Conservation (phyloP, 2,113 vertebrate genomes). For the Phalacrocorax carbo region DNA sequence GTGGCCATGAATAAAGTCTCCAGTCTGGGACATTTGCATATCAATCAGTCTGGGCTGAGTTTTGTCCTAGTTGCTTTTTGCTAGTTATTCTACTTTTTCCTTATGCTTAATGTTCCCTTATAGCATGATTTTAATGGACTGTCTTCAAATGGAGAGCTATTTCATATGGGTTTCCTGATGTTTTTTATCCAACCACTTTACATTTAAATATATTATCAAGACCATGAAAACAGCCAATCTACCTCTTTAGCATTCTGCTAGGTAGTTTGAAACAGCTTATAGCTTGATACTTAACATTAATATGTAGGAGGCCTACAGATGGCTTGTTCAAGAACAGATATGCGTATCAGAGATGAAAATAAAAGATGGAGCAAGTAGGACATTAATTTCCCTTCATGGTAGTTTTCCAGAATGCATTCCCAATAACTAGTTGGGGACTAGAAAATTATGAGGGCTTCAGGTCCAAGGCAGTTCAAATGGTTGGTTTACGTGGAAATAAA, state of each 20-base stretch:
- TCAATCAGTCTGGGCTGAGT: neutral
- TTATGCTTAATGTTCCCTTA: neutral
- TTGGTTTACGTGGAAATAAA: conserved; percentile 18
- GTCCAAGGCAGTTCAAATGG: neutral
- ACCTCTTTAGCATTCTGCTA: neutral
- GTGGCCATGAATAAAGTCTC: neutral
- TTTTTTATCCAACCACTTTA: neutral
- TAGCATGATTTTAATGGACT: neutral
- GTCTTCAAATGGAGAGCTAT: neutral
- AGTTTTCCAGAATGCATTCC: neutral
- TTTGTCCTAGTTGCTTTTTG: neutral
- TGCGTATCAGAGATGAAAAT: neutral
- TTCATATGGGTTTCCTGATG: neutral
- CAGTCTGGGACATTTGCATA: neutral
- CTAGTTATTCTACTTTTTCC: neutral
- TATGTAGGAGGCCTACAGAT: neutral
- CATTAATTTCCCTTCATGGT: neutral
- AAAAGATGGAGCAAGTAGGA: neutral
- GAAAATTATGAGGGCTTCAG: neutral
- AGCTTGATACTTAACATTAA: neutral
- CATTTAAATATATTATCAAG: neutral
- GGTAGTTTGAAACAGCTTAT: neutral
- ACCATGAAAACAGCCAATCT: neutral
- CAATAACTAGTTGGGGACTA: neutral
- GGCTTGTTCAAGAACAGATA: neutral